These are phyloP conservation scores for Synodontis membranacea DNA, from an alignment of 2,113 vertebrate species.

Conservation along the genomic window DNA sequence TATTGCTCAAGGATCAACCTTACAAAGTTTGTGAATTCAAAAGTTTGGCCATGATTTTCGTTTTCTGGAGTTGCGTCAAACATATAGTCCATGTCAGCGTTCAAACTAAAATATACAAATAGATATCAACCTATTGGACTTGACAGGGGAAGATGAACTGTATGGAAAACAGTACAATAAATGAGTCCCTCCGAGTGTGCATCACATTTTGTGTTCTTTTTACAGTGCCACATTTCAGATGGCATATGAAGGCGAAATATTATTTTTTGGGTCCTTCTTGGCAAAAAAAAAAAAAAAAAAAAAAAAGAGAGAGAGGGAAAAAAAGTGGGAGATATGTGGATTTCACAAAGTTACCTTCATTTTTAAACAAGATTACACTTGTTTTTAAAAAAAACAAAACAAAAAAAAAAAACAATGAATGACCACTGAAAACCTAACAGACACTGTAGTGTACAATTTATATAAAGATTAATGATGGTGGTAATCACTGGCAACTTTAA, in stretches of 20 bases:
- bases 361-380: not conserved
- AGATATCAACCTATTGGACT: not conserved
- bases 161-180: not conserved
- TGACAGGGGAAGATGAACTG: not conserved
- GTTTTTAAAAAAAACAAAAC: not conserved
- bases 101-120: not conserved
- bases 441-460: conserved; percentile 28
- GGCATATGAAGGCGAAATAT: not conserved
- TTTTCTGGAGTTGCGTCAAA: not conserved
- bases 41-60: conserved; percentile 42
- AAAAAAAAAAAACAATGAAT: not conserved
- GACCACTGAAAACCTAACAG: not conserved
- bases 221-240: not conserved
- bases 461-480: not conserved
- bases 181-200: not conserved
- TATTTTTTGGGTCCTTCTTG: not conserved
- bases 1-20: conserved; percentile 47
- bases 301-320: not conserved
- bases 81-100: not conserved
- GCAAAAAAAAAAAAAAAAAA: not conserved
- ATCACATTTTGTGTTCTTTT: not conserved
- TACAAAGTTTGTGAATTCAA: conserved; percentile 48
- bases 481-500: not conserved
- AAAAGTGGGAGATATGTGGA: not conserved
- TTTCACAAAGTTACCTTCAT: not conserved